Conservation (phyloP, 2,888 invertebrate species). For the Matsumyia berberina region DNA sequence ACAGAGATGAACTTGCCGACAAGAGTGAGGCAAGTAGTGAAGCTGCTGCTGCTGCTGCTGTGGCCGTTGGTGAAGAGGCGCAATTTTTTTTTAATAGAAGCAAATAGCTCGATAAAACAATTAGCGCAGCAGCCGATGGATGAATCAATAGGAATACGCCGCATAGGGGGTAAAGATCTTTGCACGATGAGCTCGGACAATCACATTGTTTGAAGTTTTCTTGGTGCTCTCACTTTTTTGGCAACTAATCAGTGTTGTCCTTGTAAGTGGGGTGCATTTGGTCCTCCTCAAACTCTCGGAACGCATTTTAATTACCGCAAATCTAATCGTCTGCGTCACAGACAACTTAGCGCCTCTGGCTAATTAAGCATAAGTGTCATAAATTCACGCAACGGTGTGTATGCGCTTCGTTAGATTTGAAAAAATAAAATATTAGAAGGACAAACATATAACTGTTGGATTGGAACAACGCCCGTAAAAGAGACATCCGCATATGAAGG, state of each 20-base stretch:
- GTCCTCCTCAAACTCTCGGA: conserved; percentile 33
- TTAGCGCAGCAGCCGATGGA: conserved; percentile 76
- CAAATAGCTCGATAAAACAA: conserved; percentile 78
- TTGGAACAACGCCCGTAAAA: conserved; percentile 7
- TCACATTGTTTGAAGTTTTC: conserved; percentile 57
- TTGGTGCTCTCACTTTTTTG: not conserved
- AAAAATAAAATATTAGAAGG: conserved; percentile 37
- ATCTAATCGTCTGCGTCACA: conserved; percentile 68
- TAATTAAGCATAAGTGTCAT: conserved; percentile 69
- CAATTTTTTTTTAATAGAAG: conserved; percentile 72
- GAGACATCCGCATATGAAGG: not conserved
- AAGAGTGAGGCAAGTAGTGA: conserved; percentile 34
- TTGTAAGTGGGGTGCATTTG: not conserved
- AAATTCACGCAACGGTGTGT: conserved; percentile 58
- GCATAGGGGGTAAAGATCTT: conserved; percentile 77
- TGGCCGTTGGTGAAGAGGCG: conserved; percentile 42
- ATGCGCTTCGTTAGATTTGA: conserved; percentile 50
- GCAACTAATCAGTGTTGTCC: not conserved
- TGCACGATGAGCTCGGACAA: conserved; percentile 49
- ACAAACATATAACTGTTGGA: conserved; percentile 24
- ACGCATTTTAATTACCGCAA: conserved; percentile 60
- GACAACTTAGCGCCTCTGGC: conserved; percentile 67
- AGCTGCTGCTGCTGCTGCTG: conserved; percentile 23
- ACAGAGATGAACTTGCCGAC: conserved; percentile 74
- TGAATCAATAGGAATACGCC: conserved; percentile 74